Conservation (phyloP, 2,888 invertebrate genomes). For the Drosophila dives region DNA sequence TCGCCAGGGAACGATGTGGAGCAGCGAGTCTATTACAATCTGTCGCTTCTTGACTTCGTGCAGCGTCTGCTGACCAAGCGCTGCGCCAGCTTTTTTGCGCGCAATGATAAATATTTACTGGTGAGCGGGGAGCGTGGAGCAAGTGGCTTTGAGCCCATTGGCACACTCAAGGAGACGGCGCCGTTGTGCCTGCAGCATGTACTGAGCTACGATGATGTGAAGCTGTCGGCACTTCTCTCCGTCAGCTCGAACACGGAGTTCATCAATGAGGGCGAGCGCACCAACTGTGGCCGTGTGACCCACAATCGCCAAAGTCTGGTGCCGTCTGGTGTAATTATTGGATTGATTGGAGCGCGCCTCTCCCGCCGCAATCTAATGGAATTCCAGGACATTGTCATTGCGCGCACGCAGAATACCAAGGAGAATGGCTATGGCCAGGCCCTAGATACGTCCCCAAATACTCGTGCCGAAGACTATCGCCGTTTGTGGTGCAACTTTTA, state of each 20-base stretch:
- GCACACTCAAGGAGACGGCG: slow-evolving; percentile 85
- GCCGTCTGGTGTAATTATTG: slow-evolving; percentile 86
- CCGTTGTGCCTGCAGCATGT: slow-evolving; percentile 86
- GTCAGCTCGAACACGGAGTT: slow-evolving; percentile 87
- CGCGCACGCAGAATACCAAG: slow-evolving; percentile 85
- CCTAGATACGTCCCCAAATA: slow-evolving; percentile 23
- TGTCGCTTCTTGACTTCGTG: slow-evolving; percentile 85
- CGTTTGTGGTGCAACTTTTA: slow-evolving; percentile 77
- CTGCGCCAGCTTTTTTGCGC: slow-evolving; percentile 86
- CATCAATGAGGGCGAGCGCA: slow-evolving; percentile 86
- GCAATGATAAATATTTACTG: slow-evolving; percentile 85
- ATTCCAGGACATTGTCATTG: slow-evolving; percentile 86
- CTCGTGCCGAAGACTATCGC: slow-evolving; percentile 67
- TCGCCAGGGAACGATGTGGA: slow-evolving; percentile 56
- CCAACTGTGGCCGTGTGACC: slow-evolving; percentile 85
- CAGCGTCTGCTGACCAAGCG: slow-evolving; percentile 86
- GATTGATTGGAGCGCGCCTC: slow-evolving; percentile 85
- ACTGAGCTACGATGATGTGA: slow-evolving; percentile 87
- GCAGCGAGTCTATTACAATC: slow-evolving; percentile 50
- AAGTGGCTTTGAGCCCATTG: slow-evolving; percentile 86
- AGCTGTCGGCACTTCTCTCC: slow-evolving; percentile 86
- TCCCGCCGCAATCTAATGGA: slow-evolving; percentile 86
- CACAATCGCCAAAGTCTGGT: slow-evolving; percentile 83
- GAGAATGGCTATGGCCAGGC: slow-evolving; percentile 85
- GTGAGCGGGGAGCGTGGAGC: slow-evolving; percentile 84